Base-by-base conservation (phyloP, 2,113 vertebrate genomes). In the Myotis lucifugus region DNA sequence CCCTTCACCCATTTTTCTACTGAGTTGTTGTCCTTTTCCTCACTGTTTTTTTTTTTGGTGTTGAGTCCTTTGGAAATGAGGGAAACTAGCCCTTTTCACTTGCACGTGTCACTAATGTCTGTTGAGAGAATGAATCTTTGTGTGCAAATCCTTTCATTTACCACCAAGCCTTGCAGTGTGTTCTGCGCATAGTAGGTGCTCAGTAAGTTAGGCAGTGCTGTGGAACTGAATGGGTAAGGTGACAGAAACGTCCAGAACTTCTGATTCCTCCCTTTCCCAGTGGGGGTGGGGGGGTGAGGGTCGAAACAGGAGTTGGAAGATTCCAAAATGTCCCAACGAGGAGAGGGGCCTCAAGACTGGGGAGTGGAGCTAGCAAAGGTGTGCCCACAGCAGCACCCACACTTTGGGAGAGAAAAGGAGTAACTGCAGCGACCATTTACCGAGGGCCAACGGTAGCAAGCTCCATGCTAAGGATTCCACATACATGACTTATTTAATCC, bases 381-480 rank as follows among this genome's bases (percentile, higher is more conserved):
- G 0, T 1, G 46, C 14, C 2, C 15, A 19, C 6, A 0, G 0
- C 13, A 6, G 37, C 7, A 11, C 59, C 19, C 2, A 6, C 5
- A 0, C 48, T 4, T 4, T 3, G 14, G 8, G 13, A 21, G 0
- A 18, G n/a, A 21, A 40, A 5, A 13, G 4, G 0, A 3, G 5
- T 0, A 0, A 3, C 0, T 0, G 5, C 2, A 8, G 32, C 78
- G 0, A 5, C 73, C 11, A 2, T 5, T 4, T 14, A 11, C 1
- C 0, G 7, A 23, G 6, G 0, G 15, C 40, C 42, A 1, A 4
- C 0, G 0, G 18, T 0, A 2, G 25, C 18, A 1, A 25, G 10
- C 34, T 25, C 17, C 0, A 8, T 0, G 29, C 46, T 0, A 5
- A 66, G 48, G 42, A 6, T 0, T 42, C 69, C 25, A 3, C 0